A percentile compares a stretch with the other conserved stretches of the same genome.
Evolutionary conservation across 2,113 vertebrate genomes (phyloP).

Genomic region (Cyprinus carpio): DNA sequence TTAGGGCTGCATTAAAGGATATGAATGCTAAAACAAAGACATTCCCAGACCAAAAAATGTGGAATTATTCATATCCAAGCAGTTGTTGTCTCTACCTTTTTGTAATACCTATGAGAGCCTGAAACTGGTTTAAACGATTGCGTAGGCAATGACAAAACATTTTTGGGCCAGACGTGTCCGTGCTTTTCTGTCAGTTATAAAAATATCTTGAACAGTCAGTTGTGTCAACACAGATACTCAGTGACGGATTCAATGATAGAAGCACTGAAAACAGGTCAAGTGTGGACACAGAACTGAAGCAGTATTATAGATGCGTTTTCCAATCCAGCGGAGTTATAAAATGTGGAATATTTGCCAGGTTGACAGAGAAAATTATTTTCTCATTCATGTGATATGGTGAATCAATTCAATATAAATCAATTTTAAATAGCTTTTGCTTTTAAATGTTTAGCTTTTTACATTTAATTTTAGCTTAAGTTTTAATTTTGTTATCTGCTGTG

Average conservation of each 20-base stretch:
- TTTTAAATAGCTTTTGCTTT: no score
- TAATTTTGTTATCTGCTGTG: no score
- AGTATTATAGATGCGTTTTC: no score
- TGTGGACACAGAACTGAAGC: not conserved
- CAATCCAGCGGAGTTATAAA: not conserved
- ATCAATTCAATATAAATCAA: no score
- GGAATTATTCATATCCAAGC: slow-evolving; percentile 28
- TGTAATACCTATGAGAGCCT: not conserved
- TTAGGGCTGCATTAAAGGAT: not conserved
- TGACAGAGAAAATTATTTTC: not conserved
- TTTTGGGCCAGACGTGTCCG: not conserved
- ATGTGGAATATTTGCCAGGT: not conserved
- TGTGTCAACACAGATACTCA: not conserved
- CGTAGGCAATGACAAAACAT: not conserved
- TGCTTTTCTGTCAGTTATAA: not conserved
- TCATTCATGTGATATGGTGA: no score
- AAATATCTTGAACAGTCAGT: not conserved
- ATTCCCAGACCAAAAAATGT: not conserved
- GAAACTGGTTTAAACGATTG: not conserved
- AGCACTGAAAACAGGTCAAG: slow-evolving; percentile 7
- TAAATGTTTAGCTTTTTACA: no score
- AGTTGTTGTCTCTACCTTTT: slow-evolving; percentile 13
- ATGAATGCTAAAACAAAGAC: slow-evolving; percentile 16
- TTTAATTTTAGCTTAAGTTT: no score
- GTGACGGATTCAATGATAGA: not conserved